Conservation (phyloP, 2,113 vertebrate species). For the Corydoras maculifer region DNA sequence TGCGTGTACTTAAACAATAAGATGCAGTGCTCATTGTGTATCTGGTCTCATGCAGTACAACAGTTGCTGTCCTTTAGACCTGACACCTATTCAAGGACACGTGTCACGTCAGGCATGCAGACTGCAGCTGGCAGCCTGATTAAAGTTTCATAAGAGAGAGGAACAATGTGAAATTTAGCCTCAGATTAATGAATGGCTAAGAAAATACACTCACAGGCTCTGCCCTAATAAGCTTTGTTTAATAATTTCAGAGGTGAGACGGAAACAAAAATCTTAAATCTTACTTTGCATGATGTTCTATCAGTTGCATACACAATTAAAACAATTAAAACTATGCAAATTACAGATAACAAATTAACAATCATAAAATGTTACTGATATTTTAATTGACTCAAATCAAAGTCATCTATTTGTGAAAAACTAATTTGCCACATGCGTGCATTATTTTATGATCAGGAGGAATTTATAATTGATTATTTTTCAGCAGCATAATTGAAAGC, state of each 20-base stretch:
- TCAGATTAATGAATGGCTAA: conserved; percentile 40
- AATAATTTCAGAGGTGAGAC: background rate
- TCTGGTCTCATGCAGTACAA: conserved; percentile 27
- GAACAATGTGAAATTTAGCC: conserved; percentile 39
- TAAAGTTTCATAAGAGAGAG: conserved; percentile 45
- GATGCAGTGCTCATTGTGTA: conserved; percentile 7
- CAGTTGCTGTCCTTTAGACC: conserved; percentile 32
- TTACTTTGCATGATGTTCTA: conserved; percentile 6
- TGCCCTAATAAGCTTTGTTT: conserved; percentile 36
- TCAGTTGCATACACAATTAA: background rate
- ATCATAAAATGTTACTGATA: too few relatives aligned
- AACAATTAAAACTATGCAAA: too few relatives aligned
- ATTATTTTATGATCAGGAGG: too few relatives aligned
- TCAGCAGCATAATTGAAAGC: too few relatives aligned
- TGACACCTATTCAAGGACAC: conserved; percentile 28
- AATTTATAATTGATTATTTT: too few relatives aligned
- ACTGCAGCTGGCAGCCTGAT: conserved; percentile 39
- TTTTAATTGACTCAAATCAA: too few relatives aligned
- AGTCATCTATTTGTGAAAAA: too few relatives aligned
- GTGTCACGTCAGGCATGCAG: conserved; percentile 34
- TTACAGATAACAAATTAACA: too few relatives aligned
- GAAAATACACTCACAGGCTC: conserved; percentile 20
- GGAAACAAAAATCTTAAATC: conserved; percentile 8
- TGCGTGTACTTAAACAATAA: background rate
- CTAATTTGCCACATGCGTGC: too few relatives aligned